Percentiles rank a stretch among this genome's conserved stretches.
Evolutionary conservation across 1,140 invertebrate species (phyloP).

Genomic region (Drosophila kikkawai): DNA sequence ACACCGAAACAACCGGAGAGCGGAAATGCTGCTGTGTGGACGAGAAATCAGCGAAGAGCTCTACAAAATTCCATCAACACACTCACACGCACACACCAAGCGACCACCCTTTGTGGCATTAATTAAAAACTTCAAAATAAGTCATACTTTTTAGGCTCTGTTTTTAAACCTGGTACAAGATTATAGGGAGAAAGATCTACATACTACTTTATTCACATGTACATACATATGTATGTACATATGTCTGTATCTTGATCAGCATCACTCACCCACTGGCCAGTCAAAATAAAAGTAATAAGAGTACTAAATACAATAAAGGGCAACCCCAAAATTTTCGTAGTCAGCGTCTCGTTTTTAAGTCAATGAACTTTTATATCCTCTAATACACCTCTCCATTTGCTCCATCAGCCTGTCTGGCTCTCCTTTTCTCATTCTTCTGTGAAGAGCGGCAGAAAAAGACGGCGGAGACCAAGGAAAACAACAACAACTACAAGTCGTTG

Average conservation of each 20-base stretch:
- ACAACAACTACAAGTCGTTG: conserved; percentile 62
- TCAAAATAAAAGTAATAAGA: background rate
- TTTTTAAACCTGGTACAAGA: background rate
- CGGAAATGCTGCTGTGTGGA: conserved; percentile 40
- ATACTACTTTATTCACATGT: too few relatives aligned
- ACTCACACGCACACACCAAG: background rate
- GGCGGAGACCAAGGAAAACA: conserved; percentile 16
- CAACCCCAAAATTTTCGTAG: conserved; percentile 25
- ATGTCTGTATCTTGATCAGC: background rate
- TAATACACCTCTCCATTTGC: background rate
- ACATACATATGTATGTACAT: background rate
- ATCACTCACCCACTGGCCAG: too few relatives aligned
- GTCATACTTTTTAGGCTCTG: background rate
- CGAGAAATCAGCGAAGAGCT: conserved; percentile 41
- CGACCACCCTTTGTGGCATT: background rate
- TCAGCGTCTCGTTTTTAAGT: conserved; percentile 22
- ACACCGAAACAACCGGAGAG: conserved; percentile 18
- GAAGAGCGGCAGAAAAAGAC: conserved; percentile 18
- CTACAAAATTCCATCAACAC: conserved; percentile 29
- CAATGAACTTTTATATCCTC: conserved; percentile 37
- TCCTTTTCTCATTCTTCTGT: conserved; percentile 4
- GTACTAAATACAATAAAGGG: conserved; percentile 11
- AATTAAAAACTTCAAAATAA: background rate
- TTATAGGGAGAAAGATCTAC: too few relatives aligned
- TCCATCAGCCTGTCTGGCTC: conserved; percentile 7